Evolutionary conservation across 35 echinoderm and acorn worm species (phyloP), one percentile per base, ranked within the genome.

Genomic region (Stichopus chloronotus): DNA sequence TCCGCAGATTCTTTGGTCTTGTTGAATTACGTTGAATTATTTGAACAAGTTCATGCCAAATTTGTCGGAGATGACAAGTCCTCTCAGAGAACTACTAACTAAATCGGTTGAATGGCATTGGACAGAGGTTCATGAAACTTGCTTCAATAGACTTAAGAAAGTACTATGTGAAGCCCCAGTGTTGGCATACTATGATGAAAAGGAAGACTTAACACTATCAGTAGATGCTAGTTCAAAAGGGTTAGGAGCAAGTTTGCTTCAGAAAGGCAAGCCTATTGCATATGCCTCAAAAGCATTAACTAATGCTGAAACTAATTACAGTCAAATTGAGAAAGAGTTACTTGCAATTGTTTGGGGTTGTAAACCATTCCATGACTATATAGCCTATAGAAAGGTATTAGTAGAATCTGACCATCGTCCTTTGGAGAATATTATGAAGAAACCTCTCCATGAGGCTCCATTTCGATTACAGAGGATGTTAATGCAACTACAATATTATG

Each of bases 351-450:
- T 88, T 1, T 95, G 76, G 52, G 91, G 90, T 19, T 95, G 94
- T 92, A 83, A 74, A 78, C 55, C 52, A 78, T 92, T 95, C 21
- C 90, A 95, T 59, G 57, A 91, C 55, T 92, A 86, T 61, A 54
- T 95, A 52, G 71, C 71, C 8, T 78, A 23, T 77, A 25, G 76
- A 14, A 92, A 79, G 68, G 20, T 92, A 9, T 4, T 58, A 11
- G 83, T 95, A 53, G 90, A 95, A 79, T 5, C 87, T 17, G 90
- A 95, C 52, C 94, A 95, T 43, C 93, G 92, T 63, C 91, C 94
- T 30, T 56, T 92, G 25, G 91, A 90, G 53, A 30, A n/a, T 89
- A 95, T 87, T 23, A 52, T 81, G 23, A 78, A 89, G 68, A 88
- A 95, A 93, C 20, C 81, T 52, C 56, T 95, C 8, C 30, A 6